Evolutionary conservation across 64 coral and sea anemone genomes (phyloP).

Genomic region (Montipora sp.): DNA sequence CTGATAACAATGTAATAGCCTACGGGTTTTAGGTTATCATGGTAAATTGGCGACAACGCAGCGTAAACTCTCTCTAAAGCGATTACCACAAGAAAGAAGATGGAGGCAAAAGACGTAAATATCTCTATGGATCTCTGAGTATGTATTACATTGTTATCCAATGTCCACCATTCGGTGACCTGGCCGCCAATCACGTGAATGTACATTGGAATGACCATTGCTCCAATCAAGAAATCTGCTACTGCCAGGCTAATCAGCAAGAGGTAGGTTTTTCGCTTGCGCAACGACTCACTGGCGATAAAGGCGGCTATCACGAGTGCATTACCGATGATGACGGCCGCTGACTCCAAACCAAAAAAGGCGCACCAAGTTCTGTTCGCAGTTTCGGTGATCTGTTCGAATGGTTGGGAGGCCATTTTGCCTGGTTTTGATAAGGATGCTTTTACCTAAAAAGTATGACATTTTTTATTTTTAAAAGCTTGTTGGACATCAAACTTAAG

Average conservation of each 20-base stretch:
- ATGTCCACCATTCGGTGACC: neutral
- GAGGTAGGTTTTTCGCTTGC: slow-evolving; percentile 42
- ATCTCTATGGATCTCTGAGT: slow-evolving; percentile 54
- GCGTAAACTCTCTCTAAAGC: slow-evolving; percentile 64
- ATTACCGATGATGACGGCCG: slow-evolving; percentile 33
- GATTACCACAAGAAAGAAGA: slow-evolving; percentile 42
- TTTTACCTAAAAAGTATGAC: neutral
- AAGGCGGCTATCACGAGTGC: slow-evolving; percentile 30
- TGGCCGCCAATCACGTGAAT: slow-evolving; percentile 9
- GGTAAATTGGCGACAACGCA: slow-evolving; percentile 25
- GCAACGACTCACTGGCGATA: slow-evolving; percentile 7
- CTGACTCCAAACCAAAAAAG: slow-evolving; percentile 56
- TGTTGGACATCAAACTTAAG: neutral
- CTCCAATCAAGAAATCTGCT: slow-evolving; percentile 60
- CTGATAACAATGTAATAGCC: slow-evolving; percentile 34
- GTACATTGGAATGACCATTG: slow-evolving; percentile 34
- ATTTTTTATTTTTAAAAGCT: neutral
- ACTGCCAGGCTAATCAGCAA: slow-evolving; percentile 60
- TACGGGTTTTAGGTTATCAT: neutral
- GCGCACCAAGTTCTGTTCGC: slow-evolving; percentile 53
- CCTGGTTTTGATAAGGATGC: neutral
- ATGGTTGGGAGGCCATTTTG: neutral
- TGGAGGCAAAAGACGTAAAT: slow-evolving; percentile 57
- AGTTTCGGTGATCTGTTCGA: neutral
- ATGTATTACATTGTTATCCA: neutral